phyloP scores from a whole-genome alignment of 2,113 vertebrate species.

The Chauna torquata region DNA sequence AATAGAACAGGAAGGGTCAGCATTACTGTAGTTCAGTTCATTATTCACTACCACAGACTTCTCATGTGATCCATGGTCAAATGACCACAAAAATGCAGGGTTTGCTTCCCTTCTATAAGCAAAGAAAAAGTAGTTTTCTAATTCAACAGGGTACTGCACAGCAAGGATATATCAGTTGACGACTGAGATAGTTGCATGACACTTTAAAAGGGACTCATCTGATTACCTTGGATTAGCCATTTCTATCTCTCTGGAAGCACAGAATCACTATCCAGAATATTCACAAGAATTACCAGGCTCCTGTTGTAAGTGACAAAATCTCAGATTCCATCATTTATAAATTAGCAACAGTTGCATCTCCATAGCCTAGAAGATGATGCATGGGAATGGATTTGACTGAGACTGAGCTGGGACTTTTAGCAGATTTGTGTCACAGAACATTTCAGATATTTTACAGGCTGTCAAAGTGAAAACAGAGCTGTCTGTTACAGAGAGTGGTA shows the following conservation, averaged over 20 bases:
- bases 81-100: constrained; percentile 12
- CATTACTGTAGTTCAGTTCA: background rate
- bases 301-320: background rate
- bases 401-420: background rate
- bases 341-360: background rate
- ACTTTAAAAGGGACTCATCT: background rate
- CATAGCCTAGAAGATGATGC: background rate
- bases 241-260: background rate
- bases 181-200: background rate
- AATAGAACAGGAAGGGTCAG: constrained; percentile 1
- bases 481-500: background rate
- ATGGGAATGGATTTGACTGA: background rate
- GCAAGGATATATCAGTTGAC: background rate
- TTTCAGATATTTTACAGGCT: constrained; percentile 18
- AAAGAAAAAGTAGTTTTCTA: background rate
- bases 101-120: constrained; percentile 16
- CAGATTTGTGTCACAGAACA: background rate
- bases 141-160: background rate
- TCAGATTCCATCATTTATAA: background rate
- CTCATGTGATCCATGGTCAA: background rate
- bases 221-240: constrained; percentile 3
- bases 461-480: background rate
- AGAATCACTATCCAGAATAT: background rate
- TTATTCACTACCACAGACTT: background rate
- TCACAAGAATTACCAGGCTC: background rate